Evolutionary conservation across 2,113 vertebrate species (phyloP), one percentile per base, ranked within the genome.

Genomic region (Heptranchias perlo): DNA sequence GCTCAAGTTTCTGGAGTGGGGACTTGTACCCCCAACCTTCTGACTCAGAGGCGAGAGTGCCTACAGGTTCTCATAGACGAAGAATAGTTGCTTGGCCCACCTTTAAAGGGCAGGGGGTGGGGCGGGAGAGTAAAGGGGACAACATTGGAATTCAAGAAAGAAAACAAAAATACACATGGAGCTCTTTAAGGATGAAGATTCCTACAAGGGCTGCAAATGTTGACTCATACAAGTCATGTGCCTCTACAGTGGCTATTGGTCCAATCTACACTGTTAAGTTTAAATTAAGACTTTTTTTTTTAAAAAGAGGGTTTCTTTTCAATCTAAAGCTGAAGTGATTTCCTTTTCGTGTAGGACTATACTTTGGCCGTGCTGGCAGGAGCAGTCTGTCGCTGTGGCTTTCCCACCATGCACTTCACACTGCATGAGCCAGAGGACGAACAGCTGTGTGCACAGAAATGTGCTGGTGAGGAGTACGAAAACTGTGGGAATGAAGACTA

Each of bases 401-500:
- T 99, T 96, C 99, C 99, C 69, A 99, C 99, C 49, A 97, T 97
- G 0, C 98, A 98, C n/a, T 99, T 99, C 97, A 98, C 98, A 7
- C 98, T 99, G 54, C 99, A 99, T 0, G 99, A 99, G 96, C 97
- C 97, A 0, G 99, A 99, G 96, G 98, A 99, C 0, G 99, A 99
- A 96, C 98, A 98, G 96, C 97, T 99, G 97, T 99, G 99, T 8
- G 98, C 98, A 6, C 98, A 98, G 96, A 98, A 97, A 96, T 99
- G 99, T 61, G 96, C 97, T 0, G 99, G 98, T 0, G 99, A 99
- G 96, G 99, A 99, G 96, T 99, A 99, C 0, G 99, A 99, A 97
- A 99, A 98, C 98, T 99, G 99, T 0, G 99, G 99, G 96, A 99
- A 98, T 0, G 93, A 97, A 0, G 97, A 98, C 0, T 99, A 98